phyloP scores from a whole-genome alignment of 1,140 invertebrate species.

The Drosophila pseudoobscura region DNA sequence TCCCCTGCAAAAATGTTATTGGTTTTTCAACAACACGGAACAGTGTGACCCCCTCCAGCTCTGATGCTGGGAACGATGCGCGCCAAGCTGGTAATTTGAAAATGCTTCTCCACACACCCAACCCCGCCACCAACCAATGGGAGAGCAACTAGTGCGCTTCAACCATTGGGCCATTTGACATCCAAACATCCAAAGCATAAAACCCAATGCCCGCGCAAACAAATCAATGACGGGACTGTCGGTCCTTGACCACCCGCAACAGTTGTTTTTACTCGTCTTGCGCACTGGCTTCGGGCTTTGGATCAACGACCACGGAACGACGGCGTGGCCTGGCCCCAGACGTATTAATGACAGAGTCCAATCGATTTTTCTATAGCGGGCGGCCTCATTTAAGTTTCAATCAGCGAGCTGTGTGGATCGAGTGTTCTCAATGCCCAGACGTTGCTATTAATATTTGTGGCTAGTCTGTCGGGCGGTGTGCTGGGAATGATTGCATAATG shows the following conservation, averaged over 20 bases:
- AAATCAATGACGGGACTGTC: too few relatives aligned
- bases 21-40: conserved; percentile 37
- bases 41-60: conserved; percentile 26
- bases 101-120: neutral
- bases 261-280: conserved; percentile 56
- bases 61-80: conserved; percentile 2
- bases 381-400: conserved; percentile 52
- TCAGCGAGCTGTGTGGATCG: conserved; percentile 32
- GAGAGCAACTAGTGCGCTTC: conserved; percentile 27
- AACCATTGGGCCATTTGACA: conserved; percentile 28
- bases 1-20: conserved; percentile 19
- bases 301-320: conserved; percentile 65
- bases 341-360: too few relatives aligned
- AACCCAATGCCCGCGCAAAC: neutral
- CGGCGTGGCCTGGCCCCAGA: conserved; percentile 27
- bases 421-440: conserved; percentile 9
- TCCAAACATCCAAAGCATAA: conserved; percentile 10
- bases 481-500: conserved; percentile 59
- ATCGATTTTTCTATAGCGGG: conserved; percentile 62
- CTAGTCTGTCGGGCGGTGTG: neutral
- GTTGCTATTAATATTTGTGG: conserved; percentile 18
- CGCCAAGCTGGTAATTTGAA: conserved; percentile 19
- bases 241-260: neutral
- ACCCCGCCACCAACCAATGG: neutral
- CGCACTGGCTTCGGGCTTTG: conserved; percentile 50